phyloP scores from a whole-genome alignment of 2,113 vertebrate genomes.

The Amblyornis subalaris region DNA sequence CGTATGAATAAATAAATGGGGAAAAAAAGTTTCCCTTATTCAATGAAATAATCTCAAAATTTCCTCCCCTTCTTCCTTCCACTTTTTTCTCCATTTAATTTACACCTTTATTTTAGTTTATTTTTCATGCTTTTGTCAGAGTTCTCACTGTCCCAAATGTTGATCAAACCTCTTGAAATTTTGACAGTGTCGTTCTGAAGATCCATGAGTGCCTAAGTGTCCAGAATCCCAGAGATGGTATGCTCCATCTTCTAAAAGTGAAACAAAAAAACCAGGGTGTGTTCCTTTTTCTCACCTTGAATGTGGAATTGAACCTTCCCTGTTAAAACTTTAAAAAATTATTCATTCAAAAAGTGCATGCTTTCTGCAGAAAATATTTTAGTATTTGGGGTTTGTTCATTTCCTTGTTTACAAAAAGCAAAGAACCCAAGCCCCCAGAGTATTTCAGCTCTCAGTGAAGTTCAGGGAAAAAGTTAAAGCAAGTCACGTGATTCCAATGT shows the following conservation, averaged over 20 bases:
- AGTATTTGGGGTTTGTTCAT: background rate
- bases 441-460: background rate
- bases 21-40: fast-evolving
- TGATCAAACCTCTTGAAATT: background rate
- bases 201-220: background rate
- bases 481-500: background rate
- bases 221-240: background rate
- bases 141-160: background rate
- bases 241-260: background rate
- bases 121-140: background rate
- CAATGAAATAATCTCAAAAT: background rate
- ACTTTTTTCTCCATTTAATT: background rate
- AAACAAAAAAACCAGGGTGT: background rate
- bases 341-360: fast-evolving
- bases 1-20: background rate
- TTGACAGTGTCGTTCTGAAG: background rate
- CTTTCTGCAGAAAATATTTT: background rate
- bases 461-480: background rate
- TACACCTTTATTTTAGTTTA: background rate
- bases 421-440: fast-evolving
- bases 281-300: background rate
- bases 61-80: background rate
- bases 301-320: background rate
- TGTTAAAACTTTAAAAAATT: background rate
- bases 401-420: background rate